Evolutionary conservation across 2,888 invertebrate species (phyloP).

Genomic region (Netelia melanura): DNA sequence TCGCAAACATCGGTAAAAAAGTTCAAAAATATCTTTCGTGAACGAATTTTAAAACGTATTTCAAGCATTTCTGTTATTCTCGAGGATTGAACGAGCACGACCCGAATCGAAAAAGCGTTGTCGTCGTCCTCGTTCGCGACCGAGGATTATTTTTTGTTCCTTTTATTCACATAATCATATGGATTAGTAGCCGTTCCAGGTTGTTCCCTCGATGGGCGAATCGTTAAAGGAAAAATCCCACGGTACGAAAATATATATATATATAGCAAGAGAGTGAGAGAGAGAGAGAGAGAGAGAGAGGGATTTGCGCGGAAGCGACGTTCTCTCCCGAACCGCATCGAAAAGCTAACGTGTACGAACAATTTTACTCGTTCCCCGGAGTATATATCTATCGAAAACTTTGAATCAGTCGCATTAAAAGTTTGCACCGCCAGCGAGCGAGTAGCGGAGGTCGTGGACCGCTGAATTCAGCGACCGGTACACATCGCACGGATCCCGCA

Average conservation of each 20-base stretch:
- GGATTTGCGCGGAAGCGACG: conserved; percentile 17
- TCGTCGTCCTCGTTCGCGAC: conserved; percentile 21
- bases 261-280: not conserved
- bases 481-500: conserved; percentile 12
- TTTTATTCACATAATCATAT: conserved; percentile 42
- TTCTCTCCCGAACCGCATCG: conserved; percentile 16
- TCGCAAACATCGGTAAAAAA: not conserved
- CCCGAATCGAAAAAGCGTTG: conserved; percentile 45
- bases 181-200: conserved; percentile 57
- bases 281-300: not conserved
- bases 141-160: conserved; percentile 20
- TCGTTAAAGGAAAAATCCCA: conserved; percentile 39
- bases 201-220: conserved; percentile 46
- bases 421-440: conserved; percentile 43
- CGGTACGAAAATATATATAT: conserved; percentile 1
- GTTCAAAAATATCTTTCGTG: conserved; percentile 13
- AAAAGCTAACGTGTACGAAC: conserved; percentile 21
- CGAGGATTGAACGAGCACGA: conserved; percentile 15
- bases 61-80: conserved; percentile 46
- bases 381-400: conserved; percentile 62
- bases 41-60: conserved; percentile 18
- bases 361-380: conserved; percentile 58
- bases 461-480: conserved; percentile 45
- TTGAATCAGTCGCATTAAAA: conserved; percentile 69
- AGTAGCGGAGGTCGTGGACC: conserved; percentile 57